Conservation (phyloP, 2,797 vertebrate species). For the Leptodactylus fallax region DNA sequence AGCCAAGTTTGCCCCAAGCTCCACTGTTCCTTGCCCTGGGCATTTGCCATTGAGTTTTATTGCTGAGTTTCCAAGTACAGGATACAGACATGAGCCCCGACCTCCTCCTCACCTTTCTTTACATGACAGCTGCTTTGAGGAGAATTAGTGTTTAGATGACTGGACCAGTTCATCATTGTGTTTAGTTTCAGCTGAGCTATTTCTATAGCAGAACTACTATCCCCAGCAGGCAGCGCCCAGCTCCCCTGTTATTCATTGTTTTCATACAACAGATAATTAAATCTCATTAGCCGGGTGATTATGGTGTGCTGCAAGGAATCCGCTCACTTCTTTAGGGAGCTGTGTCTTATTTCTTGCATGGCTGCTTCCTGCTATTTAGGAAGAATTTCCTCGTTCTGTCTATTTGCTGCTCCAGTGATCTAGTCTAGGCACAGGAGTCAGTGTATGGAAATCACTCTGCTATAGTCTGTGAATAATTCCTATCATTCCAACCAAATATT, state of each 20-base stretch:
- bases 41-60: background rate
- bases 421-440: conserved; percentile 71
- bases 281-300: conserved; percentile 79
- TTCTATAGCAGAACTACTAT: conserved; percentile 70
- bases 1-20: background rate
- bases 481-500: conserved; percentile 64
- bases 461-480: conserved; percentile 70
- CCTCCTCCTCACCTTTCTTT: background rate
- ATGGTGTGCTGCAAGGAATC: conserved; percentile 72
- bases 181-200: conserved; percentile 61
- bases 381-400: conserved; percentile 67
- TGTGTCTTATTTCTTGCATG: conserved; percentile 78
- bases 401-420: conserved; percentile 82
- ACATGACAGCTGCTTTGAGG: background rate
- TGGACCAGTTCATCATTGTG: conserved; percentile 57
- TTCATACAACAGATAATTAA: conserved; percentile 78
- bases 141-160: background rate
- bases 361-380: conserved; percentile 73
- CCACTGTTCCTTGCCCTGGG: background rate
- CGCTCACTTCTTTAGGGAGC: conserved; percentile 74
- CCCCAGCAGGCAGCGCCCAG: conserved; percentile 67
- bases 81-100: background rate
- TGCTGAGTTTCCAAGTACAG: background rate
- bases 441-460: conserved; percentile 74
- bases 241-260: conserved; percentile 78